Conservation (phyloP, 2,113 vertebrate species). For the Psettodes erumei region DNA sequence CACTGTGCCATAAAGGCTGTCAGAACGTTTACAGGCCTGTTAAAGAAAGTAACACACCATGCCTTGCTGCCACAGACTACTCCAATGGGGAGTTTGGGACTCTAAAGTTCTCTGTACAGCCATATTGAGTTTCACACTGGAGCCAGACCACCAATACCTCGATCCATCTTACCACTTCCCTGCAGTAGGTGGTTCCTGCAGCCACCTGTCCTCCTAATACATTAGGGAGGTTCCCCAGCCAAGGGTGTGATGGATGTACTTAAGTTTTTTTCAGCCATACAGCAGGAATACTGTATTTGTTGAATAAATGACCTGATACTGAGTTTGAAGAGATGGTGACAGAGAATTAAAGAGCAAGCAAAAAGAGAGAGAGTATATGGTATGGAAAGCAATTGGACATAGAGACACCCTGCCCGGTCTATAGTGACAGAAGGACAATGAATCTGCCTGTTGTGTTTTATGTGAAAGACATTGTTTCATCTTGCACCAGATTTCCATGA, state of each 20-base stretch:
- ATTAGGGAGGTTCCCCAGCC: conserved; percentile 22
- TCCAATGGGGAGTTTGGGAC: conserved; percentile 57
- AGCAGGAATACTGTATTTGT: conserved; percentile 31
- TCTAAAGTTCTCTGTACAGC: conserved; percentile 55
- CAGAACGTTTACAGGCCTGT: conserved; percentile 74
- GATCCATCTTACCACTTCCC: conserved; percentile 38
- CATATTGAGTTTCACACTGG: conserved; percentile 61
- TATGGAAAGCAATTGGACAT: conserved; percentile 41
- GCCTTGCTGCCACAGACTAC: conserved; percentile 53
- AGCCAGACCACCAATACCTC: conserved; percentile 68
- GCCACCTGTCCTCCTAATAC: conserved; percentile 49
- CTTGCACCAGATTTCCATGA: conserved; percentile 65
- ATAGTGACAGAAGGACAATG: conserved; percentile 63
- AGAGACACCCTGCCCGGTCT: conserved; percentile 42
- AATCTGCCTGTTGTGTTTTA: conserved; percentile 74
- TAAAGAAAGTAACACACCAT: conserved; percentile 71
- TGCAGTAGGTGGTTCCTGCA: conserved; percentile 51
- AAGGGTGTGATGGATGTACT: conserved; percentile 37
- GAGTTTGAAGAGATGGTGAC: conserved; percentile 35
- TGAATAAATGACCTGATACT: conserved; percentile 45
- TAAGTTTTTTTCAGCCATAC: conserved; percentile 16
- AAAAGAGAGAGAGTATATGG: conserved; percentile 16
- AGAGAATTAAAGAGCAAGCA: conserved; percentile 37
- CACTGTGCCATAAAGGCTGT: conserved; percentile 71
- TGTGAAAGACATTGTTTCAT: conserved; percentile 71